phyloP scores from a whole-genome alignment of 2,888 invertebrate species.

The Nemotelus pantherinus region DNA sequence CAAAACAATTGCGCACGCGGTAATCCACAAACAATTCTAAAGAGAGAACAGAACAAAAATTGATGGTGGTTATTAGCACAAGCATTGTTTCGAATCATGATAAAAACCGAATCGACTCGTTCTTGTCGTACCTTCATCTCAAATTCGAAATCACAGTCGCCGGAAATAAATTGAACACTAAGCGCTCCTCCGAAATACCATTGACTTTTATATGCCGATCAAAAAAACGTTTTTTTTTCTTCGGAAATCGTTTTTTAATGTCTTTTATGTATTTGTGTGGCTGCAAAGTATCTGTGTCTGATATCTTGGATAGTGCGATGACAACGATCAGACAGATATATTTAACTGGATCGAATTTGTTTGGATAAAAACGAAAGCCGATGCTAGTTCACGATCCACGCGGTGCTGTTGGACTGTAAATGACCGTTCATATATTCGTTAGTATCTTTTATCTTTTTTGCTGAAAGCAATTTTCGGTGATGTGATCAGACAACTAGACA shows the following conservation, averaged over 20 bases:
- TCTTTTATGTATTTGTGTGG: not conserved
- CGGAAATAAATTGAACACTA: slow-evolving; percentile 32
- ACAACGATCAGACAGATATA: not conserved
- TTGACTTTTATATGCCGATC: slow-evolving; percentile 35
- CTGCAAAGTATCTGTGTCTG: not conserved
- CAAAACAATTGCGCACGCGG: slow-evolving; percentile 20
- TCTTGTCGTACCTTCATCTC: slow-evolving; percentile 17
- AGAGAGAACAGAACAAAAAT: slow-evolving; percentile 22
- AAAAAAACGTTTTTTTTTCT: slow-evolving; percentile 9
- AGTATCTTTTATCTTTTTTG: no score
- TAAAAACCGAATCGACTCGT: not conserved
- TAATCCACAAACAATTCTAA: slow-evolving; percentile 33
- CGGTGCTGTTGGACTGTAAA: not conserved
- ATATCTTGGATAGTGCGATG: not conserved
- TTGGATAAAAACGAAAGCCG: slow-evolving; percentile 7
- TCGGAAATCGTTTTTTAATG: not conserved
- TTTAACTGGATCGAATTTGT: not conserved
- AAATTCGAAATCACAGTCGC: slow-evolving; percentile 22
- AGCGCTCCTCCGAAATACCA: not conserved
- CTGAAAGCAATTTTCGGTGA: no score
- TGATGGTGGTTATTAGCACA: not conserved
- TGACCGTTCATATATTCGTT: not conserved
- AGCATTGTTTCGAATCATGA: not conserved
- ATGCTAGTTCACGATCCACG: not conserved
- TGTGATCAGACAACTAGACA: no score